A percentile compares a stretch with the other conserved stretches of the same genome.
Evolutionary conservation across 2,113 vertebrate genomes (phyloP).

Genomic region (Gorsachius goisagi): DNA sequence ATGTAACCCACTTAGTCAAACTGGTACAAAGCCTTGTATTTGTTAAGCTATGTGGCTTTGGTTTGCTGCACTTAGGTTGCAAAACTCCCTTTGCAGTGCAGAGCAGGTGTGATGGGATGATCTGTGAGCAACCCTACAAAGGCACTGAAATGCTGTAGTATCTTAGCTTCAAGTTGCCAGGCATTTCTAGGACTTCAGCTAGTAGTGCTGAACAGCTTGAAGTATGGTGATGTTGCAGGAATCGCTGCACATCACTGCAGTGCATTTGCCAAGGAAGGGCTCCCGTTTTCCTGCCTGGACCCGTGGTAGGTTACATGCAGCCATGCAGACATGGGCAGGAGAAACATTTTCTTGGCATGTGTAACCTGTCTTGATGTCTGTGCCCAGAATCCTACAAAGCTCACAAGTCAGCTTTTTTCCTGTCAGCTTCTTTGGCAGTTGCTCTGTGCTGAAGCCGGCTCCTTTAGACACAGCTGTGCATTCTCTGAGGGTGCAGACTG

Average conservation of each 20-base stretch:
- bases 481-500: background rate
- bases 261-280: too few species aligned
- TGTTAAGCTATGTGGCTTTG: background rate
- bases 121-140: background rate
- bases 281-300: background rate
- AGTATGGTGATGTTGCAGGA: background rate
- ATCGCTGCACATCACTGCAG: background rate
- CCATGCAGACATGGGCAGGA: background rate
- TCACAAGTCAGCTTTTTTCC: background rate
- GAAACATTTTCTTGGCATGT: background rate
- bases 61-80: background rate
- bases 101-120: background rate
- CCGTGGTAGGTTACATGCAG: background rate
- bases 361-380: background rate
- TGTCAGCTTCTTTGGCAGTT: background rate
- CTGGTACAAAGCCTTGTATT: background rate
- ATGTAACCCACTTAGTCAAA: background rate
- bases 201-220: background rate
- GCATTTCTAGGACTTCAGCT: background rate
- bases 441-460: background rate
- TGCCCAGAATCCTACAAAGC: background rate
- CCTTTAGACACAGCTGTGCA: fast-evolving
- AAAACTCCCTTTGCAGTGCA: background rate
- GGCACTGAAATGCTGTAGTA: background rate
- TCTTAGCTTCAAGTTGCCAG: background rate